A percentile compares a stretch with the other conserved stretches of the same genome.
phyloP scores from a whole-genome alignment of 2,888 invertebrate genomes.

The Papilio gigon region DNA sequence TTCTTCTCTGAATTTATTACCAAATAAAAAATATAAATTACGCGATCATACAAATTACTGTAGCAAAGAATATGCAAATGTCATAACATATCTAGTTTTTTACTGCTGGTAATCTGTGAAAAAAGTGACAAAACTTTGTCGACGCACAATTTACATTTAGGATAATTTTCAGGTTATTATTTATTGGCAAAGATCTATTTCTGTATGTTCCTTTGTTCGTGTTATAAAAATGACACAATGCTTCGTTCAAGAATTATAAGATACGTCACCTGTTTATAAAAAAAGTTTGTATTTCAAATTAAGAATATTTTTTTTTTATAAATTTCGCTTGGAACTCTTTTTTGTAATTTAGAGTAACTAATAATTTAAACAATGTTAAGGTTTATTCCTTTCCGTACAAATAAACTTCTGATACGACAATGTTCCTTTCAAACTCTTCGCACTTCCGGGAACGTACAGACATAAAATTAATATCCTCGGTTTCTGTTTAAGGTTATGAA shows the following conservation, averaged over 20 bases:
- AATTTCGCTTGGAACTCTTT: no score
- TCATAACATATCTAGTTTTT: no score
- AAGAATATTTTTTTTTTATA: no score
- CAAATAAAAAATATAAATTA: no score
- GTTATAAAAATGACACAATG: neutral
- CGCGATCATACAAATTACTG: no score
- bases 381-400: neutral
- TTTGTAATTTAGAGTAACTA: no score
- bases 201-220: conserved; percentile 1
- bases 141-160: neutral
- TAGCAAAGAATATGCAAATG: no score
- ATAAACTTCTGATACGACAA: neutral
- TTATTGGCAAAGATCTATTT: no score
- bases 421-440: neutral
- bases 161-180: no score
- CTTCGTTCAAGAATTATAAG: neutral
- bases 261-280: no score
- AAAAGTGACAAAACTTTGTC: neutral
- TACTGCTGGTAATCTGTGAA: neutral
- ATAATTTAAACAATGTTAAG: neutral
- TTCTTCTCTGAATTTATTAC: no score
- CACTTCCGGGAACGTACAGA: neutral
- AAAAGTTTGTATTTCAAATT: no score
- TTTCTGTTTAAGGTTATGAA: conserved; percentile 16
- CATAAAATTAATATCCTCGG: conserved; percentile 2